Conservation (phyloP, 2,888 invertebrate genomes). For the Zaprionus obscuricornis region DNA sequence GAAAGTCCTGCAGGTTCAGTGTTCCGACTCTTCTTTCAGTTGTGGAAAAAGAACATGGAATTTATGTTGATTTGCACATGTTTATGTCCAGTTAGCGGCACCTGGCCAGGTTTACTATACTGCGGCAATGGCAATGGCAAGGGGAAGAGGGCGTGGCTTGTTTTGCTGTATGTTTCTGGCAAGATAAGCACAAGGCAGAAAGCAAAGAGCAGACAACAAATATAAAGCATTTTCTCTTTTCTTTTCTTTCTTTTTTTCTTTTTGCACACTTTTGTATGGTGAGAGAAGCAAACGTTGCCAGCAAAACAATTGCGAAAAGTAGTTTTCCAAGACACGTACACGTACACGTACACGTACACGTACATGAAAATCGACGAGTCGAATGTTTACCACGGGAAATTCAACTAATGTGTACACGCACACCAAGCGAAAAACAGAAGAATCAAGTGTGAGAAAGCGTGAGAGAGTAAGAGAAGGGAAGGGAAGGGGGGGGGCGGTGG, state of each 20-base stretch:
- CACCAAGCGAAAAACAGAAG: too few relatives aligned
- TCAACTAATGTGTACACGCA: conserved; percentile 56
- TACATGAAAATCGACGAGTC: conserved; percentile 57
- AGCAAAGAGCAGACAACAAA: background rate
- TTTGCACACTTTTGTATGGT: conserved; percentile 62
- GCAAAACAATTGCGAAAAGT: conserved; percentile 76
- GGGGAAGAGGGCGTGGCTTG: conserved; percentile 34
- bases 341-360: conserved; percentile 51
- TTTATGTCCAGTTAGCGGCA: conserved; percentile 75
- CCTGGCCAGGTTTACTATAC: conserved; percentile 53
- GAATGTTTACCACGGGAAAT: conserved; percentile 70
- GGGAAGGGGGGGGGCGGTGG: too few relatives aligned
- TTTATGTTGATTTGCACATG: conserved; percentile 77
- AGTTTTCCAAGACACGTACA: conserved; percentile 56
- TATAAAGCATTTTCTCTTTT: conserved; percentile 33
- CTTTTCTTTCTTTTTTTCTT: too few relatives aligned
- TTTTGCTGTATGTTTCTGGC: conserved; percentile 68
- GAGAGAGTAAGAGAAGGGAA: too few relatives aligned
- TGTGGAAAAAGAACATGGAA: conserved; percentile 36
- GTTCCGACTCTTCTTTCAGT: too few relatives aligned
- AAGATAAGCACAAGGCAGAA: conserved; percentile 48
- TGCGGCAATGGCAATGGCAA: background rate
- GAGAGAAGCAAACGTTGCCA: conserved; percentile 68
- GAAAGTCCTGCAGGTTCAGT: background rate
- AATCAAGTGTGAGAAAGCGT: too few relatives aligned